Evolutionary conservation across 2,113 vertebrate genomes (phyloP), one percentile per base, ranked within the genome.

Genomic region (Alligator mississippiensis): DNA sequence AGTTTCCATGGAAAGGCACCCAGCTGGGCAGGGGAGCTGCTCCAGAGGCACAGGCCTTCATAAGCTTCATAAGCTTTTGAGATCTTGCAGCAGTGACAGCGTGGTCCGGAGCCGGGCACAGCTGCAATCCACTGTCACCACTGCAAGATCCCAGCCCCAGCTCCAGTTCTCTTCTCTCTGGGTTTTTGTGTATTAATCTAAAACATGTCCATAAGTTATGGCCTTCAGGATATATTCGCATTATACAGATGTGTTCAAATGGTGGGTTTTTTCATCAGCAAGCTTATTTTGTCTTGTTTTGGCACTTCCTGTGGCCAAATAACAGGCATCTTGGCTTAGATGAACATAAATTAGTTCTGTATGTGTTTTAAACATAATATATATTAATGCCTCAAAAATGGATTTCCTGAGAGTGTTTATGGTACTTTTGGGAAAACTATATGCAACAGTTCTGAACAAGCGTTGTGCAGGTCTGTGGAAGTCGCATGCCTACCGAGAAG

Each of bases 371-470:
- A 59, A 38, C 81, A 59, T n/a, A 85, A 84, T 74, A 54, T 90
- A 78, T 82, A 87, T 93, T 77, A 88, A 92, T 90, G 85, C 30
- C 10, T 87, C 60, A 27, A 93, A 90, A 94, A 93, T 89, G 60
- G 1, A 89, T 90, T 93, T 91, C 78, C 87, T 70, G 70, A 66
- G 60, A 63, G 30, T 13, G 13, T 97, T 91, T 64, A 87, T 87
- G 77, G 55, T 81, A 59, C 75, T 93, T 91, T 89, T 70, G 85
- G 64, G 28, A 28, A 70, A 92, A 82, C 57, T 88, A 88, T 55
- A 61, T 1, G 77, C 12, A 85, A 3, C 12, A 93, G 60, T 75
- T 75, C 83, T 27, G 93, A 90, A 83, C 1, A 64, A 5, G 14
- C 64, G 72, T 70, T 34, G 60, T 70, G 28, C 6, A 21, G 18